A percentile compares a stretch with the other conserved stretches of the same genome.
Conservation (phyloP, 2,113 vertebrate genomes). For the Forbesichthys agassizii region DNA sequence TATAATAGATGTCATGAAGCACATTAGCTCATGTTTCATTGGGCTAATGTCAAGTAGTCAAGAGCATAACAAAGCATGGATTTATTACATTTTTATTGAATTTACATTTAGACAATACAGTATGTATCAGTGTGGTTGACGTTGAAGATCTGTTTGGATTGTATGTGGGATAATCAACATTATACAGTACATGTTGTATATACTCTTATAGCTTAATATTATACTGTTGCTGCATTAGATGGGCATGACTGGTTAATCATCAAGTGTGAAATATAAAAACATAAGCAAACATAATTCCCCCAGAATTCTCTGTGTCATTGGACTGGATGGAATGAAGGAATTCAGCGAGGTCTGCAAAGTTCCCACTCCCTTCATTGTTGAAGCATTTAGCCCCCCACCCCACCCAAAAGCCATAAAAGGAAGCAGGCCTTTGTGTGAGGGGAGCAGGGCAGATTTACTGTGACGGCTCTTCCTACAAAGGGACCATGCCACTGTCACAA, state of each 20-base stretch:
- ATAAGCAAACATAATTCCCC: slow-evolving; percentile 52
- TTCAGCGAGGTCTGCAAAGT: slow-evolving; percentile 68
- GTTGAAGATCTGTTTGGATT: too few species aligned
- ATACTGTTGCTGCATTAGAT: too few species aligned
- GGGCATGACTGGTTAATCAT: too few species aligned
- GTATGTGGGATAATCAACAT: too few species aligned
- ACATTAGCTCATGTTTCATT: slow-evolving; percentile 55
- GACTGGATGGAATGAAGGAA: slow-evolving; percentile 65
- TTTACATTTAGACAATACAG: not conserved
- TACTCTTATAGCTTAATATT: too few species aligned
- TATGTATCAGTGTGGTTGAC: too few species aligned
- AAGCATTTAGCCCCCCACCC: slow-evolving; percentile 65
- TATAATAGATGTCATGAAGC: slow-evolving; percentile 36
- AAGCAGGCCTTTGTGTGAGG: slow-evolving; percentile 71
- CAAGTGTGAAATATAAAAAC: not conserved
- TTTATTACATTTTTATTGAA: not conserved
- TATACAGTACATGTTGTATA: too few species aligned
- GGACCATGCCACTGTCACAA: slow-evolving; percentile 65
- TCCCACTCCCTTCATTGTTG: slow-evolving; percentile 74
- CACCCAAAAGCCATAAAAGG: slow-evolving; percentile 67
- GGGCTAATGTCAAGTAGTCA: slow-evolving; percentile 42
- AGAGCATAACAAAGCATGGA: not conserved
- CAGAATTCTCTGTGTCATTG: slow-evolving; percentile 61
- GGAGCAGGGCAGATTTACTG: slow-evolving; percentile 72
- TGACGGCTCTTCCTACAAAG: slow-evolving; percentile 66